These are phyloP conservation scores for Aspiorhynchus laticeps DNA, from an alignment of 2,113 vertebrate species.

Conservation along the genomic window DNA sequence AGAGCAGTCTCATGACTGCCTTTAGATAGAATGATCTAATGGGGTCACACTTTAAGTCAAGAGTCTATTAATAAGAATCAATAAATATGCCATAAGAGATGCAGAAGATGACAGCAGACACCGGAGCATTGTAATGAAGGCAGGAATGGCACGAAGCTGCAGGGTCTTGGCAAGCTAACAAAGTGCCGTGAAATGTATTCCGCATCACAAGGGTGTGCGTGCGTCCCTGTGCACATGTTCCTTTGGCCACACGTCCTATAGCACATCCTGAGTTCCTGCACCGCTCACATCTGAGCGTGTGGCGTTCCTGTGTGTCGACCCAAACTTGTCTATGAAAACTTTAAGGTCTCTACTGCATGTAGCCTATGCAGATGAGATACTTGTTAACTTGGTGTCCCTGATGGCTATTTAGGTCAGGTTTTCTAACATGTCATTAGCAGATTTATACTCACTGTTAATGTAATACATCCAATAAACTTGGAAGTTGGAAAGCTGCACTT, in stretches of 20 bases:
- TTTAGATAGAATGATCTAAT: conserved; percentile 74
- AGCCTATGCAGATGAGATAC: neutral
- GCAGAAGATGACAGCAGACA: conserved; percentile 60
- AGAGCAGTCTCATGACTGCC: conserved; percentile 64
- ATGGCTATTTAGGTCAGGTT: conserved; percentile 4
- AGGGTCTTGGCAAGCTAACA: conserved; percentile 69
- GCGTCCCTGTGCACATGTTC: conserved; percentile 9
- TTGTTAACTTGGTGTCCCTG: neutral
- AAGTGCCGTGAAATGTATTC: conserved; percentile 54
- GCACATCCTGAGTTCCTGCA: neutral
- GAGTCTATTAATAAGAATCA: conserved; percentile 74
- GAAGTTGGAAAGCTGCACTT: neutral
- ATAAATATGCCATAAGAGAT: conserved; percentile 69
- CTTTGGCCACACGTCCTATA: neutral
- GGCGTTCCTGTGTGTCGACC: neutral
- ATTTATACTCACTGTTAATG: neutral
- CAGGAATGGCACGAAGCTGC: conserved; percentile 57
- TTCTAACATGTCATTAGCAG: neutral
- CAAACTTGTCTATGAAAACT: neutral
- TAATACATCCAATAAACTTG: neutral
- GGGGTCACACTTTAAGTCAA: conserved; percentile 72
- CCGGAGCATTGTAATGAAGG: conserved; percentile 56
- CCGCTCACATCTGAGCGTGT: neutral
- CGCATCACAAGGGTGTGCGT: conserved; percentile 18
- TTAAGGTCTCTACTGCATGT: neutral